Conservation (phyloP, 2,797 vertebrate genomes). For the Enteromius treurensis region DNA sequence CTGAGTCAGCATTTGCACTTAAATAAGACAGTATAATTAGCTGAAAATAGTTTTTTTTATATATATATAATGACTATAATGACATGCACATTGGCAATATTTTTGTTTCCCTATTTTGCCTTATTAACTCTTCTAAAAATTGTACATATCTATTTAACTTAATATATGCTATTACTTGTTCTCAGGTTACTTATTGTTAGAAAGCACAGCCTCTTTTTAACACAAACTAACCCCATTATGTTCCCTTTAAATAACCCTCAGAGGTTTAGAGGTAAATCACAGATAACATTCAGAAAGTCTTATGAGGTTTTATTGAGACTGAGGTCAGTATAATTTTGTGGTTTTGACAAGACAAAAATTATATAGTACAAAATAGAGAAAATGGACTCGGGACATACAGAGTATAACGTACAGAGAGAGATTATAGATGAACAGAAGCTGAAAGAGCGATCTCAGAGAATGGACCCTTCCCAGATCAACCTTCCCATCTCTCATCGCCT, state of each 20-base stretch:
- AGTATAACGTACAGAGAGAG: slow-evolving; percentile 75
- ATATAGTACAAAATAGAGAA: slow-evolving; percentile 4
- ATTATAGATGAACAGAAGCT: slow-evolving; percentile 85
- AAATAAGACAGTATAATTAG: slow-evolving; percentile 7
- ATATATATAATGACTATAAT: background rate
- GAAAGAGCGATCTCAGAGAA: slow-evolving; percentile 80
- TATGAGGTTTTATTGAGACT: background rate
- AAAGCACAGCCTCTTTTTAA: slow-evolving; percentile 18
- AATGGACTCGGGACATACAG: slow-evolving; percentile 55
- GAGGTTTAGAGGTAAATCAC: slow-evolving; percentile 1
- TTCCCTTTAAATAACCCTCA: slow-evolving; percentile 40
- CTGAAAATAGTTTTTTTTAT: background rate
- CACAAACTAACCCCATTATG: slow-evolving; percentile 7
- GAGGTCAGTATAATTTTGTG: background rate
- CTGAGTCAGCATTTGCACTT: slow-evolving; percentile 51
- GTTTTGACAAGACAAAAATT: background rate
- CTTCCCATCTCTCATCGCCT: slow-evolving; percentile 64
- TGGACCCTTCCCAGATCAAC: slow-evolving; percentile 59
- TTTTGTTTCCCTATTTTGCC: background rate
- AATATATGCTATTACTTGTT: slow-evolving; percentile 1
- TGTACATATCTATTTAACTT: background rate
- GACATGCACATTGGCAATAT: background rate
- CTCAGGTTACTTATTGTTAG: slow-evolving; percentile 53
- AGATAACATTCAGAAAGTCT: background rate
- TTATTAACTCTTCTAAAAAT: background rate